These are phyloP conservation scores for Hylaeus volcanicus DNA, from an alignment of 1,140 invertebrate genomes.

Conservation along the genomic window DNA sequence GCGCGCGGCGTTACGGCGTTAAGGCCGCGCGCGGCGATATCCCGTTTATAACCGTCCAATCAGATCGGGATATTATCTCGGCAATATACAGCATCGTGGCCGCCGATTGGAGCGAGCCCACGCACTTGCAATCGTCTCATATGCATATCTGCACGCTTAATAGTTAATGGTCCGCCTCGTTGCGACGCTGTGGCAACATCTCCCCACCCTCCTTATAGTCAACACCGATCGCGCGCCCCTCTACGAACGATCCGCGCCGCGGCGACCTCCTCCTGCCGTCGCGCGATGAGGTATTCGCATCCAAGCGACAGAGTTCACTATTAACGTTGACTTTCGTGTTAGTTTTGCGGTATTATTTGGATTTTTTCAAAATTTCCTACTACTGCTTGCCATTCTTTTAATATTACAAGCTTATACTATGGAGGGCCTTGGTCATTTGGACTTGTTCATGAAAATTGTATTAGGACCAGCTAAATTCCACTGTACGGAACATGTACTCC, in stretches of 20 bases:
- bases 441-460: too few relatives aligned
- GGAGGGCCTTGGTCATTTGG: too few relatives aligned
- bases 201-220: constrained; percentile 11
- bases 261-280: not conserved
- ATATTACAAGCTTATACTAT: too few relatives aligned
- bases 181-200: constrained; percentile 38
- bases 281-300: too few relatives aligned
- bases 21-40: constrained; percentile 53
- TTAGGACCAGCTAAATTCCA: too few relatives aligned
- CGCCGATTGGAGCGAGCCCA: constrained; percentile 68
- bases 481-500: too few relatives aligned
- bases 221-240: not conserved
- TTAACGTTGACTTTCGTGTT: too few relatives aligned
- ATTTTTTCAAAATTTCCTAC: too few relatives aligned
- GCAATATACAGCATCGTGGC: constrained; percentile 63
- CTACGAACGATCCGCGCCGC: not conserved
- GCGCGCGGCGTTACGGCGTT: constrained; percentile 51
- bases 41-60: constrained; percentile 67
- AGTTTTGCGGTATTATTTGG: too few relatives aligned
- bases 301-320: too few relatives aligned
- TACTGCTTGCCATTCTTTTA: too few relatives aligned
- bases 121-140: constrained; percentile 64
- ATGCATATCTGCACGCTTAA: constrained; percentile 72
- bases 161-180: constrained; percentile 69
- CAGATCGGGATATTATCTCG: constrained; percentile 72